These are phyloP conservation scores for Drosophila colorata DNA, from an alignment of 2,888 invertebrate genomes.

Conservation along the genomic window DNA sequence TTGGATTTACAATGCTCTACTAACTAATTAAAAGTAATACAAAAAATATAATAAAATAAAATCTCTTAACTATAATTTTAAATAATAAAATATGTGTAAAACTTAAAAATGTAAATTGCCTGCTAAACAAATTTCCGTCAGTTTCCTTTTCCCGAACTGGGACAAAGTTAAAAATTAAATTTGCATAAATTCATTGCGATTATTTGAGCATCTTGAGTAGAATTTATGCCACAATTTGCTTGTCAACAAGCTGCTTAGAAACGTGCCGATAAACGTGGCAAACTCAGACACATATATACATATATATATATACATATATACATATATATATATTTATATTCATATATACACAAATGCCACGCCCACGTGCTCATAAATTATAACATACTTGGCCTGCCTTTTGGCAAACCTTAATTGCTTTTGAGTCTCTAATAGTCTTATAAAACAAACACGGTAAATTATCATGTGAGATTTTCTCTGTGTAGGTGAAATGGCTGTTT, in stretches of 20 bases:
- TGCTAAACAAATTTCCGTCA: background rate
- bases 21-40: too few species aligned
- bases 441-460: conserved; percentile 66
- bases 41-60: too few species aligned
- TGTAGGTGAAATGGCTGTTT: conserved; percentile 7
- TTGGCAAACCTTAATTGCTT: conserved; percentile 61
- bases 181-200: conserved; percentile 35
- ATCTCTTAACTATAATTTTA: too few species aligned
- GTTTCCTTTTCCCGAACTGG: background rate
- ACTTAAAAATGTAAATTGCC: background rate
- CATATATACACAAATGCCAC: conserved; percentile 10
- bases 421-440: conserved; percentile 62
- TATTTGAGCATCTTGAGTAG: conserved; percentile 32
- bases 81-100: background rate
- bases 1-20: too few species aligned
- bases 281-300: background rate
- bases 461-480: conserved; percentile 46
- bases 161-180: conserved; percentile 30
- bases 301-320: background rate
- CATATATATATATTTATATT: background rate
- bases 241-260: conserved; percentile 66
- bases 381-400: conserved; percentile 45
- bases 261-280: conserved; percentile 42
- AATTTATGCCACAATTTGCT: conserved; percentile 54
- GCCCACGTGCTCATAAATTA: conserved; percentile 52